A percentile compares a stretch with the other conserved stretches of the same genome.
Evolutionary conservation across 2,113 vertebrate genomes (phyloP).

Genomic region (Tinamus guttatus): DNA sequence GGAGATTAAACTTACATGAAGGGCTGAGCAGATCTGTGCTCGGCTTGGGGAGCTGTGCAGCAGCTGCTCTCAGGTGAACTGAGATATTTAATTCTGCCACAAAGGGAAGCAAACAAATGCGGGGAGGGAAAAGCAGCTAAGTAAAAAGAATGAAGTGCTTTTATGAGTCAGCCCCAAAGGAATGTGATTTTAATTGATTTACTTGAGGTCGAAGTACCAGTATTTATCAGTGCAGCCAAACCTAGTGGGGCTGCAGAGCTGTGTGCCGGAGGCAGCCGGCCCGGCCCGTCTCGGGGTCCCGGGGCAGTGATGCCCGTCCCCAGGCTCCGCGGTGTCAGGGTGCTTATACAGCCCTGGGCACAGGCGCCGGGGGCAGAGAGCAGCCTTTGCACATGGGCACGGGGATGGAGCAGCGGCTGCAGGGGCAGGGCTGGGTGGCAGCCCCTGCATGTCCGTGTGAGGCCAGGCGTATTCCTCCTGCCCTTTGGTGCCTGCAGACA

Average conservation of each 20-base stretch:
- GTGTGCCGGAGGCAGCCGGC: neutral
- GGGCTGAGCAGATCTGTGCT: neutral
- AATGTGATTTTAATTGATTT: conserved; percentile 28
- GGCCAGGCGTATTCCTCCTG: neutral
- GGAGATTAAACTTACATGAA: neutral
- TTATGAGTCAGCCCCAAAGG: conserved; percentile 15
- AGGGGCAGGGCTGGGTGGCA: neutral
- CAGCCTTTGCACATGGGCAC: neutral
- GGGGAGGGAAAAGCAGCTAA: neutral
- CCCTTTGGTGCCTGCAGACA: neutral
- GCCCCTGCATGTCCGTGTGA: neutral
- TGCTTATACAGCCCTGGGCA: neutral
- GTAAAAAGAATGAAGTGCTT: neutral
- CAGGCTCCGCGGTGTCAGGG: neutral
- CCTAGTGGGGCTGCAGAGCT: neutral
- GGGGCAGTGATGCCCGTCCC: neutral
- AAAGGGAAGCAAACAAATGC: fast-evolving
- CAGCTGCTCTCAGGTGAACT: neutral
- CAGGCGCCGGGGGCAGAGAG: neutral
- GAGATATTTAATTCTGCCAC: neutral
- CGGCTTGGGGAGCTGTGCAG: neutral
- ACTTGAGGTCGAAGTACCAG: neutral
- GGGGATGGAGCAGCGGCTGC: neutral
- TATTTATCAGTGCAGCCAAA: neutral
- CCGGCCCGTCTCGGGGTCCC: neutral